Percentiles rank a stretch among this genome's conserved stretches.
These are phyloP conservation scores for Regulus satrapa DNA, from an alignment of 2,113 vertebrate genomes.

Conservation along the genomic window DNA sequence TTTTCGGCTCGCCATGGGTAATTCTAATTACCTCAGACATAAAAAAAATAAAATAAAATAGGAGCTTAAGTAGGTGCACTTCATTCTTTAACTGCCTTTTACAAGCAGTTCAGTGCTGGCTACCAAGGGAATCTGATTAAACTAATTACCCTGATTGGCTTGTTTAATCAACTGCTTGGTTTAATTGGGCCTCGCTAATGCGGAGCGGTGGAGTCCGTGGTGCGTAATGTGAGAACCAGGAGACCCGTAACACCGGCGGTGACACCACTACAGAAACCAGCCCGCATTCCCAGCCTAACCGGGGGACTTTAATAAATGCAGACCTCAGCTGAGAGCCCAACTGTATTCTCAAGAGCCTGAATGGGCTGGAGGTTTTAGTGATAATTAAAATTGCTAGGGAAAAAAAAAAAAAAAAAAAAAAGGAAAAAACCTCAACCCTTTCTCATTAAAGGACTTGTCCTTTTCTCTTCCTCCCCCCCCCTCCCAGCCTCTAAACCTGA, in stretches of 20 bases:
- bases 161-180: constrained; percentile 71
- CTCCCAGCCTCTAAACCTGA: background rate
- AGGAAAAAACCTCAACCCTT: background rate
- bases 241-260: constrained; percentile 78
- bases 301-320: constrained; percentile 62
- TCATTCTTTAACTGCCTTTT: constrained; percentile 83
- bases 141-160: constrained; percentile 85
- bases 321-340: constrained; percentile 56
- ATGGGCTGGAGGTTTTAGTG: constrained; percentile 54
- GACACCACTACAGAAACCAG: constrained; percentile 81
- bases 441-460: constrained; percentile 55
- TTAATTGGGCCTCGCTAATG: constrained; percentile 74
- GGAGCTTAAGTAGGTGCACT: constrained; percentile 77
- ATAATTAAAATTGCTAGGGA: constrained; percentile 77
- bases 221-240: constrained; percentile 84
- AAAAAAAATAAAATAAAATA: constrained; percentile 65
- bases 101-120: constrained; percentile 73
- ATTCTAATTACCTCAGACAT: constrained; percentile 85
- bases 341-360: constrained; percentile 68
- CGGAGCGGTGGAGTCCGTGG: constrained; percentile 64
- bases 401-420: background rate
- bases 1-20: constrained; percentile 77
- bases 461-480: constrained; percentile 8
- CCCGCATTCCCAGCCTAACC: constrained; percentile 69
- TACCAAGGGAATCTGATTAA: constrained; percentile 83